Conservation (phyloP, 1,140 invertebrate genomes). For the Xylocopa sonorina region DNA sequence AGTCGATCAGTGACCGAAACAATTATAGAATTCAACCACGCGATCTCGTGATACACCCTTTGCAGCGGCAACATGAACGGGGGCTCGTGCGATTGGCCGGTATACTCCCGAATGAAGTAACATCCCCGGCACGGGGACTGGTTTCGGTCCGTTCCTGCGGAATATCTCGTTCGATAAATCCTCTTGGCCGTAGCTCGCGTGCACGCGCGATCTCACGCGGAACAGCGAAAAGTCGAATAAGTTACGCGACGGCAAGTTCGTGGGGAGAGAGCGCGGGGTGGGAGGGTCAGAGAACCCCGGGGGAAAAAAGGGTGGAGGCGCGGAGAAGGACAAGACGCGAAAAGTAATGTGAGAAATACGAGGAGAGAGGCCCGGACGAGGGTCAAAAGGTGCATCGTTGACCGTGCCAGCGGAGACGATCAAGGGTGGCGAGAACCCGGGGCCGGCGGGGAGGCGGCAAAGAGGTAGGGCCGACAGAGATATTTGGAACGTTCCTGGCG, state of each 20-base stretch:
- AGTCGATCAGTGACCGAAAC: slow-evolving; percentile 11
- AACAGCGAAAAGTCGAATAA: slow-evolving; percentile 45
- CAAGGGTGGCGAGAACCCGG: not conserved
- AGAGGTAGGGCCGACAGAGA: slow-evolving; percentile 57
- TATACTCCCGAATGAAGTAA: slow-evolving; percentile 38
- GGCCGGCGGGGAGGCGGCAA: slow-evolving; percentile 11
- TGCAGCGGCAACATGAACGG: not conserved
- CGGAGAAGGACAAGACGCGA: slow-evolving; percentile 43
- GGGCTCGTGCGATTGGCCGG: not conserved
- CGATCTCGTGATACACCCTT: not conserved
- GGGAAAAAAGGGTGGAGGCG: slow-evolving; percentile 11
- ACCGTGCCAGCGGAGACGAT: slow-evolving; percentile 5
- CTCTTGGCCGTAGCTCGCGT: slow-evolving; percentile 1
- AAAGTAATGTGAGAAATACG: slow-evolving; percentile 77
- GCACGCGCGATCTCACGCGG: slow-evolving; percentile 1
- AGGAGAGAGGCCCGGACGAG: slow-evolving; percentile 60
- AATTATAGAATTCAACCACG: slow-evolving; percentile 17
- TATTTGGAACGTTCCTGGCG: slow-evolving; percentile 73
- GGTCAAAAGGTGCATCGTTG: slow-evolving; percentile 69
- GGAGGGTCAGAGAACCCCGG: too few species aligned
- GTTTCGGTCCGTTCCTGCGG: not conserved
- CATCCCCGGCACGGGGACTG: slow-evolving; percentile 8
- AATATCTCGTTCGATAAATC: slow-evolving; percentile 41
- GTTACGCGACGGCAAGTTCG: slow-evolving; percentile 26
- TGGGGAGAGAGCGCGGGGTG: not conserved